A percentile compares a stretch with the other conserved stretches of the same genome.
These are phyloP conservation scores for Oxyura jamaicensis DNA, from an alignment of 2,113 vertebrate species.

Conservation along the genomic window DNA sequence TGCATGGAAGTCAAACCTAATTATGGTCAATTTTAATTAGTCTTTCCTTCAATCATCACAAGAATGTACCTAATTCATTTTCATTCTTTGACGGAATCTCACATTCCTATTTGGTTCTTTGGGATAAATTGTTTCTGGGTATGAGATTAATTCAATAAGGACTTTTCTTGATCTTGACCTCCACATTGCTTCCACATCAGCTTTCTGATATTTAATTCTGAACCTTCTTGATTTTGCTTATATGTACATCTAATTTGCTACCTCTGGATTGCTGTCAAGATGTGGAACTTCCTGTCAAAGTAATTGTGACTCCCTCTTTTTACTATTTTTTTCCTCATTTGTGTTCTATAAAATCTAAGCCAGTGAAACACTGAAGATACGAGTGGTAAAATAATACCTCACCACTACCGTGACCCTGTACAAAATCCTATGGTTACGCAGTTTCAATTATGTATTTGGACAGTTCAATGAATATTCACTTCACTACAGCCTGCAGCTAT, in stretches of 20 bases:
- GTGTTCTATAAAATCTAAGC: neutral
- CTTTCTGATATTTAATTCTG: neutral
- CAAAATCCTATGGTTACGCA: neutral
- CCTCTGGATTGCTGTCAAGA: conserved; percentile 3
- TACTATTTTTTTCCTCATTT: neutral
- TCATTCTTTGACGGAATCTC: conserved; percentile 23
- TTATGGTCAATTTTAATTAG: conserved; percentile 33
- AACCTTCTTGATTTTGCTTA: neutral
- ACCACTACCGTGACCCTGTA: neutral
- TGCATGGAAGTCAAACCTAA: conserved; percentile 43
- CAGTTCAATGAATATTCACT: conserved; percentile 30
- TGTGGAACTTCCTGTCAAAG: neutral
- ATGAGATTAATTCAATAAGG: neutral
- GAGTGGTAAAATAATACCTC: neutral
- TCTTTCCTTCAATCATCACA: conserved; percentile 29
- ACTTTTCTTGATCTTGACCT: conserved; percentile 12
- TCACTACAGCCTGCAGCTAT: neutral
- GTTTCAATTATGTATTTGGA: conserved; percentile 40
- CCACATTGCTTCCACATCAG: neutral
- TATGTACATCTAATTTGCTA: neutral
- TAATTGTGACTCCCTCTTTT: neutral
- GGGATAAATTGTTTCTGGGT: neutral
- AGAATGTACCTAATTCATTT: conserved; percentile 21
- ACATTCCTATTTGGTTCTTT: neutral
- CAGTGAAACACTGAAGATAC: conserved; percentile 29